Base-by-base conservation (phyloP, 2,888 invertebrate genomes). In the Artemia sinica region DNA sequence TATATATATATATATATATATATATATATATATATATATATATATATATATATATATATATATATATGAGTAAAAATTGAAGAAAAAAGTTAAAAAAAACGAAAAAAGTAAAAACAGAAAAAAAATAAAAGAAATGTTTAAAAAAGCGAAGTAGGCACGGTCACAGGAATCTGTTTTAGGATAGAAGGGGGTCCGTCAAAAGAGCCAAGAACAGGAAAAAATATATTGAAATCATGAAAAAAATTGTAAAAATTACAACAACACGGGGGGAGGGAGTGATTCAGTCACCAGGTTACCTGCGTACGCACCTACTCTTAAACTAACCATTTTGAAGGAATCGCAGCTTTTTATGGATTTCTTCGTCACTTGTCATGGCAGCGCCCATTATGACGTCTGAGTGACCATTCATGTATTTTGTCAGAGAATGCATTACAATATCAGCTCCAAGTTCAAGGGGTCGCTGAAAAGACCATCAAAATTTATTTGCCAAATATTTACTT, bases 311-410 rank as follows among this genome's bases (percentile, higher is more conserved):
- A 73, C 73, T 49, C 76, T 75, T 76, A 28, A 49, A 68, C 13
- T 49, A 10, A 91, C 92, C 85, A 77, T 92, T 91, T 81, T 95
- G 95, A 71, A 91, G 80, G 79, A 89, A 96, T 73, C 85, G 82
- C 51, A 98, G 78, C 75, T 82, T 83, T 12, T 85, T 80, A 71
- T 84, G 85, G 5, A 95, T 74, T 66, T 84, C 84, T 65, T 88
- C 84, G 73, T 85, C 82, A 73, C 85, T 91, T 5, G 88, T 83
- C 51, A 89, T 81, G 9, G 87, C 84, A 14, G 90, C 88, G 3
- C 97, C 97, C 97, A 98, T 97, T 8, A 97, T 85, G 28, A 94
- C 89, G 80, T 98, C 97, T 0, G 91, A 87, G 79, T 98, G 97
- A 0, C 97, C 97, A 79, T 98, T 98, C 86, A 98, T 90, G 77